Conservation (phyloP, 2,888 invertebrate genomes). For the Phanerotoma sp. region DNA sequence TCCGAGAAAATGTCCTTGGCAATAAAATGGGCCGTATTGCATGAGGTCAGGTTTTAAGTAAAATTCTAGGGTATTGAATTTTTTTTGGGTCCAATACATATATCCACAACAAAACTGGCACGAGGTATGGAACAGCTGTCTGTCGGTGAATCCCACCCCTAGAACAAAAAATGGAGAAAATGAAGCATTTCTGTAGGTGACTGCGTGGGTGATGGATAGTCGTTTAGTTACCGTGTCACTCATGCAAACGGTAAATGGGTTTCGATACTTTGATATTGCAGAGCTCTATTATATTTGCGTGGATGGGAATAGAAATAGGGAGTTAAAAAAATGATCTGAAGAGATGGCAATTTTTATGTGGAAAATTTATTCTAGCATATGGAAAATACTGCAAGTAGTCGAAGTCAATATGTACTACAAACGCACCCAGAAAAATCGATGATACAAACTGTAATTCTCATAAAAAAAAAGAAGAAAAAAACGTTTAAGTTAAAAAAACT, state of each 20-base stretch:
- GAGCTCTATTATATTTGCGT: constrained; percentile 19
- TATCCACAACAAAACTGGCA: constrained; percentile 18
- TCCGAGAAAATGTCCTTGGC: too few species aligned
- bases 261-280: constrained; percentile 42
- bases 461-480: too few species aligned
- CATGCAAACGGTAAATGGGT: constrained; percentile 41
- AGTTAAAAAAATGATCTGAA: too few species aligned
- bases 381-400: too few species aligned
- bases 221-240: constrained; percentile 44
- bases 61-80: constrained; percentile 12
- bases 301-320: too few species aligned
- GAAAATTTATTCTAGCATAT: too few species aligned
- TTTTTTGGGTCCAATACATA: too few species aligned
- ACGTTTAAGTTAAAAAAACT: neutral
- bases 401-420: too few species aligned
- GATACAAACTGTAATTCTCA: too few species aligned
- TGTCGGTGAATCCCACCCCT: constrained; percentile 8
- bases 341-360: too few species aligned
- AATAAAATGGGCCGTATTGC: too few species aligned
- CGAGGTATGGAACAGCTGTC: constrained; percentile 1
- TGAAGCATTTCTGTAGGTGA: constrained; percentile 20
- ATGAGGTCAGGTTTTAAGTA: constrained; percentile 25
- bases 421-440: too few species aligned
- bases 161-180: constrained; percentile 2
- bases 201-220: constrained; percentile 55